Conservation (phyloP, 2,888 invertebrate genomes). For the Torymus aiolomorphi region DNA sequence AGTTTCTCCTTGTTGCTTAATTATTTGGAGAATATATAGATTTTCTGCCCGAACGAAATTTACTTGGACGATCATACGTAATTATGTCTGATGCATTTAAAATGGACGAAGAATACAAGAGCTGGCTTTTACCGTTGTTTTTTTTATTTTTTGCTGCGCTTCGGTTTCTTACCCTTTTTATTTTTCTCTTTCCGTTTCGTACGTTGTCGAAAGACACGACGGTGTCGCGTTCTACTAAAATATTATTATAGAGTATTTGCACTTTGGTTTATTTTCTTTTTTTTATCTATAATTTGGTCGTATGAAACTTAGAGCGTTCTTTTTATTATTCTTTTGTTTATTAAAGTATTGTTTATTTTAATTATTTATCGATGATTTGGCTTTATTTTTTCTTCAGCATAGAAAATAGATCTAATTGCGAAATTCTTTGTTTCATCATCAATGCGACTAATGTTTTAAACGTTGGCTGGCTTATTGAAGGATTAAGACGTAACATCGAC, state of each 20-base stretch:
- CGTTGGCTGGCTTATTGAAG: conserved; percentile 48
- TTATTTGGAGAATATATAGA: conserved; percentile 32
- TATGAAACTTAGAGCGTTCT: conserved; percentile 55
- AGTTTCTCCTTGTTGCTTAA: conserved; percentile 48
- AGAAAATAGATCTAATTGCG: conserved; percentile 57
- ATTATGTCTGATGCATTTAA: conserved; percentile 29
- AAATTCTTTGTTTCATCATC: conserved; percentile 42
- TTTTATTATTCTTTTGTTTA: conserved; percentile 43
- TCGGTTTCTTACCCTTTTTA: conserved; percentile 2
- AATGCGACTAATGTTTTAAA: conserved; percentile 46
- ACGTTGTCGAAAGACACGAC: conserved; percentile 14
- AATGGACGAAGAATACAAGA: conserved; percentile 48
- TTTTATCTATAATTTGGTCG: conserved; percentile 61
- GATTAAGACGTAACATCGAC: conserved; percentile 46
- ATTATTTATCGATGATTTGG: conserved; percentile 15
- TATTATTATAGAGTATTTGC: conserved; percentile 61
- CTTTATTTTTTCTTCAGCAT: conserved; percentile 49
- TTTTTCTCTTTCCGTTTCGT: conserved; percentile 1
- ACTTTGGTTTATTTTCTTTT: conserved; percentile 62
- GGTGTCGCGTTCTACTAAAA: conserved; percentile 40
- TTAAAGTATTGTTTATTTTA: conserved; percentile 20
- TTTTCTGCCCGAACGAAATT: conserved; percentile 30
- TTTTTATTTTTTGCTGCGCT: neutral
- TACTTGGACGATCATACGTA: conserved; percentile 47
- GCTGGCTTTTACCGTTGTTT: conserved; percentile 7